A percentile compares a stretch with the other conserved stretches of the same genome.
These are phyloP conservation scores for Paragorgia papillata DNA, from an alignment of 92 coral and sea anemone genomes.

Conservation along the genomic window DNA sequence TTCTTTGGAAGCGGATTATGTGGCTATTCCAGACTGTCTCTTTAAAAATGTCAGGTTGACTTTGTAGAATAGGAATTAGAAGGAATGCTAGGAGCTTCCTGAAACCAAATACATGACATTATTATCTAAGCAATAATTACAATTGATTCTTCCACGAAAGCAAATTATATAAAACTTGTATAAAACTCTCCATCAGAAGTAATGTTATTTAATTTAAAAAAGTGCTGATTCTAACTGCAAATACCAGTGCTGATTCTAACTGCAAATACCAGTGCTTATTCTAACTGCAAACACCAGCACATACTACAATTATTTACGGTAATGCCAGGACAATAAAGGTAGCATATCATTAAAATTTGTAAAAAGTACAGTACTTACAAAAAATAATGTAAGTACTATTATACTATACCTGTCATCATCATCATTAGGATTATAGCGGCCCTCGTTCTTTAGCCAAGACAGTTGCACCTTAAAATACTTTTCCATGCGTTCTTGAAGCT, in stretches of 20 bases:
- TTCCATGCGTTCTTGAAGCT: conserved; percentile 30
- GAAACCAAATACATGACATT: background rate
- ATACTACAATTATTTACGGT: no score
- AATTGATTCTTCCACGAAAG: no score
- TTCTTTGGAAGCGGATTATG: conserved; percentile 8
- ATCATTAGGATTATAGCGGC: conserved; percentile 20
- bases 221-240: background rate
- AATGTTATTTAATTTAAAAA: background rate
- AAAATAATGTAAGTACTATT: no score
- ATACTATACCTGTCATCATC: conserved; percentile 16
- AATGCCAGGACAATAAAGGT: no score
- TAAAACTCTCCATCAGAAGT: no score
- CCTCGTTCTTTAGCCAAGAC: conserved; percentile 8
- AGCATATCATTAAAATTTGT: no score
- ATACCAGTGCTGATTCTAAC: no score
- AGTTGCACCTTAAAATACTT: conserved; percentile 18
- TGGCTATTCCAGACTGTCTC: conserved; percentile 19
- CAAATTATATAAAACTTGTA: no score
- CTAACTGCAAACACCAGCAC: no score
- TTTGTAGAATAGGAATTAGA: conserved; percentile 14
- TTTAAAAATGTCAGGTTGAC: conserved; percentile 7
- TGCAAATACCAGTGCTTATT: no score
- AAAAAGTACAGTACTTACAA: background rate
- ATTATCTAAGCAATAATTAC: background rate
- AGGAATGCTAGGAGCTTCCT: conserved; percentile 20